Evolutionary conservation across 2,797 vertebrate species (phyloP), one percentile per base, ranked within the genome.

Genomic region (Gambelia wislizenii): DNA sequence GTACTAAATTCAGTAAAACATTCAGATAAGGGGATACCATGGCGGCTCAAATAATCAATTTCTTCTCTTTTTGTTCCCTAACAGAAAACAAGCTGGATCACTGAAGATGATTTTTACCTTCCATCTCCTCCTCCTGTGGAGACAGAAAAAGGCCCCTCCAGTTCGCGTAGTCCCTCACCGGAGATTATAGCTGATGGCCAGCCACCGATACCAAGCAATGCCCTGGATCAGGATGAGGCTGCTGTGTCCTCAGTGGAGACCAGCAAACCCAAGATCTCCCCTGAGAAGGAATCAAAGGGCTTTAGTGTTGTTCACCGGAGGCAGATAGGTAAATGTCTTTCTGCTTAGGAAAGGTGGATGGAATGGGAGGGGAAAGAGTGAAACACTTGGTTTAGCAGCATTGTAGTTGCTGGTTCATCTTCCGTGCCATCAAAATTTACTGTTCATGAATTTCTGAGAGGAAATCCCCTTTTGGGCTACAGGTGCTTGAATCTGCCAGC

Each of bases 61-160:
- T 42, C 22, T 85, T 84, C 27, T 85, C 0, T 61, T 54, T 64
- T 54, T 82, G 18, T 82, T 76, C 47, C 25, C 42, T 42, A 98
- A 98, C 97, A 98, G 92, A 97, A 96, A 70, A 97, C 80, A 67
- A 98, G 97, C 88, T 99, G 99, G 99, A 99, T 99, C 95, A 99
- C 98, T 0, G 99, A 99, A 54, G 99, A 99, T 8, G 99, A 99
- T 93, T 98, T 99, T 95, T 98, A 98, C 95, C 98, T 98, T 91
- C 98, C 98, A 12, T 91, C 96, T 42, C 89, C 47, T 14, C 91
- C 96, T 49, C 87, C 47, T 0, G 97, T 96, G 10, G 95, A 86
- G 0, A 18, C 89, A 92, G 85, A 77, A 0, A 76, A 64, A 83
- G 67, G 13, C 61, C 18, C 0, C 0, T 83, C 86, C 0, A 0